Base-by-base conservation (phyloP, 2,888 invertebrate genomes). In the Shargacucullia verbasci region DNA sequence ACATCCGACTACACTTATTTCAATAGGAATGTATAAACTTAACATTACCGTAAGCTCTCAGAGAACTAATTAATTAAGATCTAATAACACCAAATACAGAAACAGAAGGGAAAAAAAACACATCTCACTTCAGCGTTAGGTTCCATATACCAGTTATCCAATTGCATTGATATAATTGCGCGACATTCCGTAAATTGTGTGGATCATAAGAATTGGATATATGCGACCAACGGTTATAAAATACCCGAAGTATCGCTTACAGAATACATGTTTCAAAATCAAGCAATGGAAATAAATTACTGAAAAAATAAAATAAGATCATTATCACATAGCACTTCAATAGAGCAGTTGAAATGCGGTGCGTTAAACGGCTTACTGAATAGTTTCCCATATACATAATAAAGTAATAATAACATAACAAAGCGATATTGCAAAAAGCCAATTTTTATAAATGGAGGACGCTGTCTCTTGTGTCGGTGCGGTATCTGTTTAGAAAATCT, bases 21-120 rank as follows among this genome's bases (percentile, higher is more conserved):
- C 81, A 80, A 80, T 83, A 88, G 91, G 91, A 91, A 91, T 91
- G 91, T 91, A 89, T 83, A 86, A 89, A 90, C 84, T 86, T 87
- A 88, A 85, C 72, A 71, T 78, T 79, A 80, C 72, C 46, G 63
- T 81, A 80, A 81, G 77, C 81, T 79, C 77, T 79, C 70, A 65
- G 53, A 75, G 54, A 70, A 66, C 71, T 70, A 66, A 66, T 61
- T 63, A 59, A 63, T 56, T 67, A 70, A 65, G 25, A 69, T 44
- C 60, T 72, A 72, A 57, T 63, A 73, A 75, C 70, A 75, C 63
- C 59, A 69, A 62, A 38, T 61, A 40, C 58, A 59, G 61, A 62
- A 50, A 47, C 39, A 38, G 40, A 68, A 53, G 56, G 57, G 52
- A 61, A 62, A 59, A 52, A 74, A 71, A 65, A 49, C n/a, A n/a